Percentiles rank a stretch among this genome's conserved stretches.
These are phyloP conservation scores for Lates japonicus DNA, from an alignment of 2,797 vertebrate genomes.

Conservation along the genomic window DNA sequence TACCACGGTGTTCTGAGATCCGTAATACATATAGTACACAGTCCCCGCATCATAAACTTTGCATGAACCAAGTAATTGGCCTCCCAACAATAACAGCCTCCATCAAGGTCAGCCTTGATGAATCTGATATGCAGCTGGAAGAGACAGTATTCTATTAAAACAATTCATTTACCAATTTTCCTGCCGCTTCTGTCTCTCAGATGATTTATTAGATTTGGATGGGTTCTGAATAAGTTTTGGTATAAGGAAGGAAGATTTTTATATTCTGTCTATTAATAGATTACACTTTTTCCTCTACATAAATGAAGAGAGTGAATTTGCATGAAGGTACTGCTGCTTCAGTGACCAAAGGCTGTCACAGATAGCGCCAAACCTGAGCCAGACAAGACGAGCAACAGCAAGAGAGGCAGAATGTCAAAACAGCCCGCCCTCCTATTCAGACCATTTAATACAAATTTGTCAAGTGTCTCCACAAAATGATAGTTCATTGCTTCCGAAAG, in stretches of 20 bases:
- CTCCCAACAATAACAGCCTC: constrained; percentile 77
- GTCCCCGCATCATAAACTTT: constrained; percentile 75
- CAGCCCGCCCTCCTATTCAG: constrained; percentile 73
- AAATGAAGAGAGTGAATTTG: constrained; percentile 84
- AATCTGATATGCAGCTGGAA: constrained; percentile 75
- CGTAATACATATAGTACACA: constrained; percentile 48
- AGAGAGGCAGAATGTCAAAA: constrained; percentile 79
- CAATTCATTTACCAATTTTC: constrained; percentile 82
- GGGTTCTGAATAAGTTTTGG: no score
- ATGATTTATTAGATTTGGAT: constrained; percentile 87
- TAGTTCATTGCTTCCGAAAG: constrained; percentile 86
- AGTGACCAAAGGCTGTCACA: constrained; percentile 84
- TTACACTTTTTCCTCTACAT: constrained; percentile 88
- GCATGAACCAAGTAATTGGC: constrained; percentile 77
- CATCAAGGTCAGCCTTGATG: constrained; percentile 77
- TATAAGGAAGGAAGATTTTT: constrained; percentile 77
- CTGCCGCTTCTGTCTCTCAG: constrained; percentile 70
- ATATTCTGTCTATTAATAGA: constrained; percentile 88
- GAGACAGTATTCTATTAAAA: constrained; percentile 81
- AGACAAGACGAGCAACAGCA: constrained; percentile 77
- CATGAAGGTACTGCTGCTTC: constrained; percentile 84
- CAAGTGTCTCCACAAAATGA: constrained; percentile 86
- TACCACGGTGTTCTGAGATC: constrained; percentile 57
- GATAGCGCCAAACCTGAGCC: constrained; percentile 77
- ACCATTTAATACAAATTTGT: constrained; percentile 90